Evolutionary conservation across 2,888 invertebrate genomes (phyloP).

Genomic region (Stictocephala bisonia): DNA sequence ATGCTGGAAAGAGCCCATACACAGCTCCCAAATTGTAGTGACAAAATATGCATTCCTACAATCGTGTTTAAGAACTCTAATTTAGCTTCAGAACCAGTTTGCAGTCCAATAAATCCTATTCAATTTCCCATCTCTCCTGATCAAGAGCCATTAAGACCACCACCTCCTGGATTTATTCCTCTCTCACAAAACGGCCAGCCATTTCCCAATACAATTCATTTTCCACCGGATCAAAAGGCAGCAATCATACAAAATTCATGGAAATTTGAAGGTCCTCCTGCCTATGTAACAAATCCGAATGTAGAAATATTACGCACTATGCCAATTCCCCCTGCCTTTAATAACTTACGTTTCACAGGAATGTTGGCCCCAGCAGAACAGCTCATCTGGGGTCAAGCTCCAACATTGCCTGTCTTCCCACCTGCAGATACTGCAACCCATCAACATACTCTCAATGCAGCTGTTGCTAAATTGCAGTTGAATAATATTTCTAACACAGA

Average conservation of each 20-base stretch:
- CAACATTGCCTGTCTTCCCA: not conserved
- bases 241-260: not conserved
- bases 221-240: not conserved
- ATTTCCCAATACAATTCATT: not conserved
- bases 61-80: conserved; percentile 14
- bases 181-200: not conserved
- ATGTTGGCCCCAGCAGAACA: conserved; percentile 11
- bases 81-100: not conserved
- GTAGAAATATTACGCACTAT: too few relatives aligned
- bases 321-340: not conserved
- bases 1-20: too few relatives aligned
- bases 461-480: too few relatives aligned
- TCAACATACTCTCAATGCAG: too few relatives aligned
- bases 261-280: not conserved
- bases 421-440: too few relatives aligned
- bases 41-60: conserved; percentile 8
- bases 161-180: conserved; percentile 33
- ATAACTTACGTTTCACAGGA: not conserved
- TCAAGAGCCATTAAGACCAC: not conserved
- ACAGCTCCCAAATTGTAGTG: too few relatives aligned
- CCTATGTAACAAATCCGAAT: not conserved
- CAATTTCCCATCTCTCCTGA: not conserved
- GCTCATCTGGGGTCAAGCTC: conserved; percentile 20
- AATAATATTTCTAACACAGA: too few relatives aligned
- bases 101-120: not conserved